phyloP scores from a whole-genome alignment of 1,140 invertebrate species.

The Eumaeus atala region DNA sequence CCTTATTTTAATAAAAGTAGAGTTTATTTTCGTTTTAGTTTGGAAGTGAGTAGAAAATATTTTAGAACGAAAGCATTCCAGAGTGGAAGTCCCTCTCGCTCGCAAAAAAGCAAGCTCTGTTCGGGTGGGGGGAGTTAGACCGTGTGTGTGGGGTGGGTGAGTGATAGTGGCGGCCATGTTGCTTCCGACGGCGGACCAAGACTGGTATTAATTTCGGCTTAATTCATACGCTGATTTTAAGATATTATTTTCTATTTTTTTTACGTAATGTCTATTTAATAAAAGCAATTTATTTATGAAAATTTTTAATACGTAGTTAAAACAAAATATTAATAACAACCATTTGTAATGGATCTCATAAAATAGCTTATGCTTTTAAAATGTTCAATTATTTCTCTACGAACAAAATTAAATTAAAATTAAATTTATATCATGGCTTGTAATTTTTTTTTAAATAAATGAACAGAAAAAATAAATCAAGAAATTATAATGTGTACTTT shows the following conservation, averaged over 20 bases:
- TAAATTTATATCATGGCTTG: no score
- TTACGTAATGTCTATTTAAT: not conserved
- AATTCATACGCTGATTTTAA: slow-evolving; percentile 63
- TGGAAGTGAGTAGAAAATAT: slow-evolving; percentile 52
- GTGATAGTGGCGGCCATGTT: slow-evolving; percentile 54
- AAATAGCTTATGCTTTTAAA: no score
- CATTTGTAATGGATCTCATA: no score
- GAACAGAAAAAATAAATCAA: no score
- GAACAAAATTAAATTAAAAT: no score
- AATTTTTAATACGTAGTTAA: not conserved
- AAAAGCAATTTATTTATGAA: slow-evolving; percentile 1
- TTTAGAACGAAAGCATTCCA: slow-evolving; percentile 68
- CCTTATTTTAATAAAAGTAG: slow-evolving; percentile 21
- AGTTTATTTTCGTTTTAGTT: slow-evolving; percentile 23
- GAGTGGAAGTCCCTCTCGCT: slow-evolving; percentile 68
- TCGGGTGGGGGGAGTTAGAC: slow-evolving; percentile 43
- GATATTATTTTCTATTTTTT: slow-evolving; percentile 26
- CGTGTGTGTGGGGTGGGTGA: slow-evolving; percentile 34
- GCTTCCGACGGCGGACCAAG: slow-evolving; percentile 59
- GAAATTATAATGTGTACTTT: no score
- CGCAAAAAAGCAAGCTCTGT: slow-evolving; percentile 67
- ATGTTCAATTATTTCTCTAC: no score
- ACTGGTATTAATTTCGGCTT: slow-evolving; percentile 70
- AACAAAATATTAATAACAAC: no score
- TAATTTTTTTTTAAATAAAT: no score